These are phyloP conservation scores for Ptilodon capucinus DNA, from an alignment of 2,888 invertebrate species.

Conservation along the genomic window DNA sequence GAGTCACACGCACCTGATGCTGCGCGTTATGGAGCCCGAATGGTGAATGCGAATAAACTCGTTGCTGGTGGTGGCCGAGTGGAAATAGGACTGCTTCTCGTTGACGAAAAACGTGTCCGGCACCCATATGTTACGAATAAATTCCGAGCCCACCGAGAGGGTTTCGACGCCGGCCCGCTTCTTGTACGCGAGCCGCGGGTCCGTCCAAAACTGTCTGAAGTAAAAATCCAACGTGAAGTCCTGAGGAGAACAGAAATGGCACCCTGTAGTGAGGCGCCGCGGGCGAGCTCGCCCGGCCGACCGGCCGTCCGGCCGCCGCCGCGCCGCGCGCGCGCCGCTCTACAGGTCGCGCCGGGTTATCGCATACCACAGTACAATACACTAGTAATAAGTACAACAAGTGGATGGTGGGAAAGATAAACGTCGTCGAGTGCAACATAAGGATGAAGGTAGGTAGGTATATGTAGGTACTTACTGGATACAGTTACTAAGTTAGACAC, in stretches of 20 bases:
- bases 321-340: not conserved
- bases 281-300: slow-evolving; percentile 2
- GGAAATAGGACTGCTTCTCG: slow-evolving; percentile 99
- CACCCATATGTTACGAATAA: slow-evolving; percentile 98
- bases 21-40: slow-evolving; percentile 94
- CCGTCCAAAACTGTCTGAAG: slow-evolving; percentile 98
- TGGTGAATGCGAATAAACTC: slow-evolving; percentile 97
- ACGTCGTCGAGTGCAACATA: slow-evolving; percentile 10
- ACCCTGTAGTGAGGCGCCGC: slow-evolving; percentile 14
- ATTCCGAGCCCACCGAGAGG: slow-evolving; percentile 94
- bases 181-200: slow-evolving; percentile 94
- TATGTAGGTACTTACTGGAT: no score
- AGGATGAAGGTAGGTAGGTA: slow-evolving; percentile 5
- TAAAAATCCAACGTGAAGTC: slow-evolving; percentile 98
- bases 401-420: slow-evolving; percentile 2
- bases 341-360: not conserved
- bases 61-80: slow-evolving; percentile 99
- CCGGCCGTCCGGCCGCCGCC: not conserved
- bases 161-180: slow-evolving; percentile 92
- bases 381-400: no score
- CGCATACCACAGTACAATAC: no score
- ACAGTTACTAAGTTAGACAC: slow-evolving; percentile 25
- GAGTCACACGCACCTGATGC: slow-evolving; percentile 91
- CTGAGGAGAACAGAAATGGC: slow-evolving; percentile 67
- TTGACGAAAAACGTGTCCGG: slow-evolving; percentile 99